A percentile compares a stretch with the other conserved stretches of the same genome.
These are phyloP conservation scores for Drosophila prolongata DNA, from an alignment of 2,888 invertebrate species.

Conservation along the genomic window DNA sequence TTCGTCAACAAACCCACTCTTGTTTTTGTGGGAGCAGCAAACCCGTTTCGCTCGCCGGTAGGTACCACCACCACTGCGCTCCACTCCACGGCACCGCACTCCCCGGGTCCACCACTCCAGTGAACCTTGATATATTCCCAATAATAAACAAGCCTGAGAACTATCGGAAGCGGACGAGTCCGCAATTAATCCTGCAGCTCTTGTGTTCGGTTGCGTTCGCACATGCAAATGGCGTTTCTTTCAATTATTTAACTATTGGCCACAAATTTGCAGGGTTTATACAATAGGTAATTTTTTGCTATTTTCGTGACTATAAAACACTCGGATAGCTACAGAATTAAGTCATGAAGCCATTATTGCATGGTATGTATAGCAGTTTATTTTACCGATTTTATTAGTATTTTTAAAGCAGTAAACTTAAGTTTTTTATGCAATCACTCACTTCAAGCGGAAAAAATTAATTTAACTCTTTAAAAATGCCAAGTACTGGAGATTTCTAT, in stretches of 20 bases:
- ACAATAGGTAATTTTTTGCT: slow-evolving; percentile 31
- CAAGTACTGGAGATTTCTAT: not conserved
- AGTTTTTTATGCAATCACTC: not conserved
- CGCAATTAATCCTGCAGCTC: slow-evolving; percentile 43
- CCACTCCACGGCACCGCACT: no score
- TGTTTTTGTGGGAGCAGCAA: slow-evolving; percentile 32
- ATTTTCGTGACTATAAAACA: slow-evolving; percentile 20
- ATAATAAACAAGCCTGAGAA: slow-evolving; percentile 45
- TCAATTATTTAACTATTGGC: slow-evolving; percentile 41
- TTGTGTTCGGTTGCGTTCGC: slow-evolving; percentile 40
- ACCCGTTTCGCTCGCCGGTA: slow-evolving; percentile 43
- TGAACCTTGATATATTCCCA: slow-evolving; percentile 43
- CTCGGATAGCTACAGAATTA: slow-evolving; percentile 1
- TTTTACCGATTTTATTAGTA: not conserved
- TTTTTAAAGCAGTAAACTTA: not conserved
- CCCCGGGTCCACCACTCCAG: slow-evolving; percentile 10
- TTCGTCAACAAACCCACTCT: slow-evolving; percentile 15
- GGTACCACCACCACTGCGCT: slow-evolving; percentile 12
- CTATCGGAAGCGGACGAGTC: slow-evolving; percentile 45
- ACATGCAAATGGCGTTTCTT: slow-evolving; percentile 39
- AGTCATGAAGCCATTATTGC: slow-evolving; percentile 6
- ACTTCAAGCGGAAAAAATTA: not conserved
- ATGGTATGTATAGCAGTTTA: not conserved
- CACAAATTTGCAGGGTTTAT: slow-evolving; percentile 36
- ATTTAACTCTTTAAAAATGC: not conserved